These are phyloP conservation scores for Tetragnatha versicolor DNA, from an alignment of 1,140 invertebrate genomes.

Conservation along the genomic window DNA sequence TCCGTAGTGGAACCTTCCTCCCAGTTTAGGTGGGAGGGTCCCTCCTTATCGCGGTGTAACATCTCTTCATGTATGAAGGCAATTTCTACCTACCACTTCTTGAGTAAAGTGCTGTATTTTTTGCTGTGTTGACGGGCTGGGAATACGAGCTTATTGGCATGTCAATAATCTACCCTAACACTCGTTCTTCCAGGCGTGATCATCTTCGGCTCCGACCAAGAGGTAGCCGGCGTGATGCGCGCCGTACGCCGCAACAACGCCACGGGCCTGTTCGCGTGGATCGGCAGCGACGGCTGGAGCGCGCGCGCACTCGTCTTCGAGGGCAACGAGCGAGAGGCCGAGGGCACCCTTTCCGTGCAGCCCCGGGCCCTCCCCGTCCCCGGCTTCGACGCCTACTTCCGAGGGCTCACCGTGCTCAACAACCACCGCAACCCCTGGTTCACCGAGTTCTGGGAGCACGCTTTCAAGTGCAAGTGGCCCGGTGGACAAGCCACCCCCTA, in stretches of 20 bases:
- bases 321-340: conserved; percentile 82
- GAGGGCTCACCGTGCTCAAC: conserved; percentile 81
- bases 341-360: conserved; percentile 82
- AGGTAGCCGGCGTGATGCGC: conserved; percentile 93
- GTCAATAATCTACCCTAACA: no score
- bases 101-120: no score
- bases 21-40: no score
- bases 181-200: conserved; percentile 80
- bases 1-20: no score
- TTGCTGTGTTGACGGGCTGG: no score
- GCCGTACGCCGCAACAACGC: conserved; percentile 85
- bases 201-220: conserved; percentile 94
- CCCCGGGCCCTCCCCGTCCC: conserved; percentile 85
- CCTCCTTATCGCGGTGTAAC: no score
- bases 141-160: no score
- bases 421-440: conserved; percentile 93
- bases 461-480: conserved; percentile 73
- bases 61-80: no score
- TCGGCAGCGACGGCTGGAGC: conserved; percentile 92
- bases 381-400: conserved; percentile 89
- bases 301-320: conserved; percentile 84
- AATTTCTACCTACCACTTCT: no score
- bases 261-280: conserved; percentile 90
- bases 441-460: conserved; percentile 92
- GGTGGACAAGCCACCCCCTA: conserved; percentile 80